Evolutionary conservation across 2,888 invertebrate genomes (phyloP), one percentile per base, ranked within the genome.

Genomic region (Tubiluchus corallicola): DNA sequence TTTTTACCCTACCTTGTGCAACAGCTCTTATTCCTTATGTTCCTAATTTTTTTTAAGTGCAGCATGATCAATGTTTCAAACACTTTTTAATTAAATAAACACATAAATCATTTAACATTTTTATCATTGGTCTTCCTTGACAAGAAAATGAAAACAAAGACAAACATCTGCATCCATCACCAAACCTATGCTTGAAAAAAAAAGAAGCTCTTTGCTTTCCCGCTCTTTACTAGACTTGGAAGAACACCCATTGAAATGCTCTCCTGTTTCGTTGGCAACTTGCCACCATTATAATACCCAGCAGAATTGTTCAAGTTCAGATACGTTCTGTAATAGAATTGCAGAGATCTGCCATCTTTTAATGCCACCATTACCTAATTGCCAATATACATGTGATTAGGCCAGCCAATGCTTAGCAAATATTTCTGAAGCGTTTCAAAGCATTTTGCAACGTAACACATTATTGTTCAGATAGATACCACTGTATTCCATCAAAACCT

Each of bases 241-340:
- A 47, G 44, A 18, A 47, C 43, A n/a, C 43, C 43, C 4, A 43
- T 40, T 4, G 18, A 17, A 16, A 17, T 3, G 16, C 9, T 9
- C n/a, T 9, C 29, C 29, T 29, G 9, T n/a, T 29, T n/a, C 29
- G 29, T 29, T n/a, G 29, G 29, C 29, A 29, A n/a, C 9, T 29
- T n/a, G 29, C 29, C 29, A n/a, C 29, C 29, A 29, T 29, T 29
- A n/a, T 29, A 29, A n/a, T 29, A 29, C 29, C 29, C 9, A n/a
- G 9, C 9, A n/a, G 9, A 9, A n/a, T 9, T n/a, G n/a, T 29
- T 29, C 9, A 9, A 29, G 9, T 2, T 16, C 4, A 13, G 16
- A 21, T 45, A 46, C 1, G 42, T 29, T 20, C 21, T n/a, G 3
- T 17, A n/a, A n/a, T 20, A 43, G 3, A 3, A n/a, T 40, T 19